Conservation (phyloP, 2,797 vertebrate species). For the Onychomys torridus region DNA sequence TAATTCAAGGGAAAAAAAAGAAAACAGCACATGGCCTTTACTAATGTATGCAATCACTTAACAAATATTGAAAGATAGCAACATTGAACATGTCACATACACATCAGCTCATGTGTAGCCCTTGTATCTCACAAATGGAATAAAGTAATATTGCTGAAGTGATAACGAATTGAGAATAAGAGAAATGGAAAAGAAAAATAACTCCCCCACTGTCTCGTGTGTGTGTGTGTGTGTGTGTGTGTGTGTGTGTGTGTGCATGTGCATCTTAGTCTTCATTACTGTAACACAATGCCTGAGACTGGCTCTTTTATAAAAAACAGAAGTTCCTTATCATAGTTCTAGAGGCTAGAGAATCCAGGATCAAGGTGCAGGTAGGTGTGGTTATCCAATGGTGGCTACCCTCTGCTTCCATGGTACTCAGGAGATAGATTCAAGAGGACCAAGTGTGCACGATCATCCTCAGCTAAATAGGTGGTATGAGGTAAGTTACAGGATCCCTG, state of each 20-base stretch:
- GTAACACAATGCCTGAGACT: neutral
- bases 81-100: neutral
- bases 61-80: neutral
- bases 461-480: neutral
- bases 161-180: neutral
- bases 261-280: neutral
- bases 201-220: neutral
- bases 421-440: neutral
- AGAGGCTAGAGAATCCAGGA: neutral
- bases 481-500: neutral
- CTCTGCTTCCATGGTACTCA: neutral
- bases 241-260: accelerated
- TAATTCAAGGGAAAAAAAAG: neutral
- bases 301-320: neutral
- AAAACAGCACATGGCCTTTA: neutral
- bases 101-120: neutral
- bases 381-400: neutral
- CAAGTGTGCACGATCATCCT: neutral
- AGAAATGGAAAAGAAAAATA: neutral
- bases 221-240: neutral
- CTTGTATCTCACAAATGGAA: neutral
- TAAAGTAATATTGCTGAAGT: neutral
- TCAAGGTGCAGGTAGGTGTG: neutral
- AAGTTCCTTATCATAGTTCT: neutral
- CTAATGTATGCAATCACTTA: neutral